A percentile compares a stretch with the other conserved stretches of the same genome.
Evolutionary conservation across 2,888 invertebrate species (phyloP).

Genomic region (Prosapia bicincta): DNA sequence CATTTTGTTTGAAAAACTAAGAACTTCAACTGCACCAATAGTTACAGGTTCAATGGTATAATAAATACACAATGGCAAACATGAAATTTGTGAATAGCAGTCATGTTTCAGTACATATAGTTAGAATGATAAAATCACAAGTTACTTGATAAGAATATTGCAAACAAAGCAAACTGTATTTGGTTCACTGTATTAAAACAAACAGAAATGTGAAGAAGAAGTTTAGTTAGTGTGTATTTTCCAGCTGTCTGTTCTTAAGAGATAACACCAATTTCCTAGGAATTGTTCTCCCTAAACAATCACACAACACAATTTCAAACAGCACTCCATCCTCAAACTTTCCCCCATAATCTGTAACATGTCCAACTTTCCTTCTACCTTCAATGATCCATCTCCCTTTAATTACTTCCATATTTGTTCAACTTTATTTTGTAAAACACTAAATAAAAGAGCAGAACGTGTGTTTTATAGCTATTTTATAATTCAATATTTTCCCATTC

Average conservation of each 20-base stretch:
- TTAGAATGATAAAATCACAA: too few relatives aligned
- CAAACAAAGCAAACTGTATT: background rate
- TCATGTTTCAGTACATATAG: too few relatives aligned
- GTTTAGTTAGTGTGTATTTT: background rate
- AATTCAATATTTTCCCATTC: too few relatives aligned
- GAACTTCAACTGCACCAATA: too few relatives aligned
- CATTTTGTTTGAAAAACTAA: too few relatives aligned
- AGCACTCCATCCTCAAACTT: background rate
- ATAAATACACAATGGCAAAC: too few relatives aligned
- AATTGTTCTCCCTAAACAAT: background rate
- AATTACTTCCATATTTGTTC: background rate
- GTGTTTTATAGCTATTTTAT: too few relatives aligned
- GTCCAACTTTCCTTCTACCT: background rate
- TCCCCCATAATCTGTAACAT: background rate
- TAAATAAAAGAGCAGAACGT: too few relatives aligned
- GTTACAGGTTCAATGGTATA: too few relatives aligned
- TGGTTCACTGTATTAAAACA: background rate
- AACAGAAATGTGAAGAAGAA: background rate
- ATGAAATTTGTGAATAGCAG: too few relatives aligned
- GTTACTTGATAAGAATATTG: background rate
- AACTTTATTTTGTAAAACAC: too few relatives aligned
- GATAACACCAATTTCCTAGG: background rate
- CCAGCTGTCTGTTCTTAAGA: background rate
- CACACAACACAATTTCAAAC: background rate
- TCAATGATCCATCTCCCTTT: background rate